Conservation (phyloP, 2,797 vertebrate genomes). For the Tinamus major region DNA sequence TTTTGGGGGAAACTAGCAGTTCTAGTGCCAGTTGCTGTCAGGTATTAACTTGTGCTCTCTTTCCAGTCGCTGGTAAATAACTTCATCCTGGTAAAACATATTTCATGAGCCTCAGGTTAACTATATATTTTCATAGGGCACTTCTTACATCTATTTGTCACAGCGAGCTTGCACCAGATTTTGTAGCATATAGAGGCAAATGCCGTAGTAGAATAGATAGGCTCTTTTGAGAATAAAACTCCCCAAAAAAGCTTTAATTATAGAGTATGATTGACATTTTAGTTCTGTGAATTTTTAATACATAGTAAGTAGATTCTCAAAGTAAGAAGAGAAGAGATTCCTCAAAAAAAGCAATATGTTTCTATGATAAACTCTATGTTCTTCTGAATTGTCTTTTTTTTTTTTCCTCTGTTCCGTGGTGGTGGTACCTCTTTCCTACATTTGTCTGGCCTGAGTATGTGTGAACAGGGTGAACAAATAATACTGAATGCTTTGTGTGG, state of each 20-base stretch:
- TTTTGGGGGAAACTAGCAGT: not conserved
- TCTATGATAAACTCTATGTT: not conserved
- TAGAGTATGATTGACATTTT: not conserved
- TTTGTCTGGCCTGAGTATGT: not conserved
- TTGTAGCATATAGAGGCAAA: not conserved
- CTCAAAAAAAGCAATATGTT: not conserved
- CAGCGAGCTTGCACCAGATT: not conserved
- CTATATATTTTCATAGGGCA: not conserved
- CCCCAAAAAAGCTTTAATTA: not conserved
- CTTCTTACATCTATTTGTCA: not conserved
- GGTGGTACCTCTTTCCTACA: not conserved
- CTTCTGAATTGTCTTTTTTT: not conserved
- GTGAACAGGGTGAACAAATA: not conserved
- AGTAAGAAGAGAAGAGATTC: not conserved
- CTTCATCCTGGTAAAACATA: not conserved
- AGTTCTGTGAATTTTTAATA: fast-evolving
- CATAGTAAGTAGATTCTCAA: no score
- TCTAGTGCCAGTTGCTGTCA: not conserved
- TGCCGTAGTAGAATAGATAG: not conserved
- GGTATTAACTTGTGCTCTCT: not conserved
- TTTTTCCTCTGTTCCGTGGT: not conserved
- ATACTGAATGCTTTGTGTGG: fast-evolving
- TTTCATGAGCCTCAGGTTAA: not conserved
- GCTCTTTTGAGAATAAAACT: not conserved
- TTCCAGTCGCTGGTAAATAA: not conserved